Conservation (phyloP, 2,888 invertebrate genomes). For the Drepanosiphum platanoidis region DNA sequence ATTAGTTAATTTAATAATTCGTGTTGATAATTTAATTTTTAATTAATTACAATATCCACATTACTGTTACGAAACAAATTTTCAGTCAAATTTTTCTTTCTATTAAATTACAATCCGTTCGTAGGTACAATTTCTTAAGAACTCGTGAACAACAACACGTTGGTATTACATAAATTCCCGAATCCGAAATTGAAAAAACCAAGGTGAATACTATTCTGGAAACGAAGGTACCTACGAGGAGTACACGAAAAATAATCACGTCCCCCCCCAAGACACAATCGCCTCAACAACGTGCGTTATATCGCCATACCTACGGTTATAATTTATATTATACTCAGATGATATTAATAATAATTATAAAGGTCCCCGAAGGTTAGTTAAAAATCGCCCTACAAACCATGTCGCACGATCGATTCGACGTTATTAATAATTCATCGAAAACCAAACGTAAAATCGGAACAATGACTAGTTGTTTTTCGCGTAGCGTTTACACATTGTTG, state of each 20-base stretch:
- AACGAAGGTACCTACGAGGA: not conserved
- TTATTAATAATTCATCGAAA: constrained; percentile 46
- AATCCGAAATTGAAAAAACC: not conserved
- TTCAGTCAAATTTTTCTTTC: too few species aligned
- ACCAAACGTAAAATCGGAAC: constrained; percentile 29
- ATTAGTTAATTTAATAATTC: too few species aligned
- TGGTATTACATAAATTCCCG: not conserved
- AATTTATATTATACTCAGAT: not conserved
- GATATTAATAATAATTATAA: constrained; percentile 38
- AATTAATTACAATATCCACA: too few species aligned
- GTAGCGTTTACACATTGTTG: not conserved
- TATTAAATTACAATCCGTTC: too few species aligned
- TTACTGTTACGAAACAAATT: too few species aligned
- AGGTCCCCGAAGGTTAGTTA: constrained; percentile 18
- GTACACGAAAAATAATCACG: not conserved
- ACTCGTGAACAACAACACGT: too few species aligned
- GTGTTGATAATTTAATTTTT: too few species aligned
- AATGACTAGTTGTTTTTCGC: constrained; percentile 46
- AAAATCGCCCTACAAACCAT: constrained; percentile 35
- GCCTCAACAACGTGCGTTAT: not conserved
- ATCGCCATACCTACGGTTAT: not conserved
- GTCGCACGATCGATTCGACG: constrained; percentile 27
- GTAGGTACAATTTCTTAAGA: too few species aligned
- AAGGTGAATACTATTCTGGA: not conserved
- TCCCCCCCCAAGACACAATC: too few species aligned